Evolutionary conservation across 1,140 invertebrate genomes (phyloP), one percentile per base, ranked within the genome.

Genomic region (Reticulitermes speratus): DNA sequence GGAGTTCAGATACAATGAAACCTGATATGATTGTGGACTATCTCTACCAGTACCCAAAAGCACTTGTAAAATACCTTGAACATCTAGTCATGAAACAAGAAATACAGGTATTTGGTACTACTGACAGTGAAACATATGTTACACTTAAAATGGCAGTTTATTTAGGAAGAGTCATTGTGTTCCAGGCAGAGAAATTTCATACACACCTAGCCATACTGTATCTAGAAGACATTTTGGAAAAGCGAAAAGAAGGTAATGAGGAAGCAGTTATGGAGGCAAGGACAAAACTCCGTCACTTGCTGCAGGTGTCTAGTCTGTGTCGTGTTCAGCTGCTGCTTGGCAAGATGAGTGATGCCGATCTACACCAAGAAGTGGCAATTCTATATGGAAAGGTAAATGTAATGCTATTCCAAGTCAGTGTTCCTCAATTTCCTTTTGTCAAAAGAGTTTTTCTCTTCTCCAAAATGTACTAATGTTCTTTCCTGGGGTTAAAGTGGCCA

Each of bases 141-240:
- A 16, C 19, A 16, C 19, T 16, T 75, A 75, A n/a, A 75, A 30
- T 75, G 25, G 2, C 8, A 30, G 25, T 30, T 75, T 75, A 9
- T 14, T 55, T 16, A 55, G 52, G 19, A 12, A 21, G 19, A 5
- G 19, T 55, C 14, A 75, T 75, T 75, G 65, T 75, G n/a, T 75
- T 75, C 65, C 89, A 92, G 92, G 91, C 92, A 88, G 92, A 92
- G 88, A 91, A 91, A 87, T 93, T 91, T 88, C 92, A 93, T 88
- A 93, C 92, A 30, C 92, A 92, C 88, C 88, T 93, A 85, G 91
- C 91, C 44, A 89, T 92, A 30, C 87, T 92, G 48, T 93, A 93
- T 88, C 87, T 93, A 88, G 92, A 93, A 85, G 86, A 89, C 84
- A 91, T 92, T 14, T 87, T 91, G 81, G 88, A 89, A 86, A 87